Evolutionary conservation across 1,140 invertebrate species (phyloP).

Genomic region (Amyelois transitella): DNA sequence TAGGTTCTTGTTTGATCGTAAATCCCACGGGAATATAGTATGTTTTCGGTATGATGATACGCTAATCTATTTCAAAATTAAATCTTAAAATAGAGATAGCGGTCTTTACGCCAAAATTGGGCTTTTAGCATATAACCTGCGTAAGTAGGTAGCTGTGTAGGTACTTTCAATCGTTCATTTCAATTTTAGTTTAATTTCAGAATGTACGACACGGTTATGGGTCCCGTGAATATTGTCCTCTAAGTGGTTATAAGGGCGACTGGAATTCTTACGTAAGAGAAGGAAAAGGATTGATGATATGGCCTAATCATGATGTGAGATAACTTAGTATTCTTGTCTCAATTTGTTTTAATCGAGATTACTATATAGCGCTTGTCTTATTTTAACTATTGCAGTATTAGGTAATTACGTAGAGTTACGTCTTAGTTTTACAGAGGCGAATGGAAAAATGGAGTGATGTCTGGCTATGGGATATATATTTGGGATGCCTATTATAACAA

Average conservation of each 20-base stretch:
- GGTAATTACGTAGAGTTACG: not conserved
- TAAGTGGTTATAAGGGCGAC: slow-evolving; percentile 73
- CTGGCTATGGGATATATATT: slow-evolving; percentile 74
- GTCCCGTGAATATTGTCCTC: slow-evolving; percentile 60
- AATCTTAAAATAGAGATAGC: too few relatives aligned
- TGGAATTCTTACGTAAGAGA: slow-evolving; percentile 69
- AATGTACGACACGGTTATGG: slow-evolving; percentile 71
- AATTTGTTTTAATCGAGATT: too few relatives aligned
- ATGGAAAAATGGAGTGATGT: slow-evolving; percentile 74
- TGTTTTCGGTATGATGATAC: too few relatives aligned
- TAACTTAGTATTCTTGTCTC: too few relatives aligned
- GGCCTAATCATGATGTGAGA: slow-evolving; percentile 74
- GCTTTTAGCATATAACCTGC: too few relatives aligned
- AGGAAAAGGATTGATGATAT: slow-evolving; percentile 75
- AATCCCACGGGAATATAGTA: too few relatives aligned
- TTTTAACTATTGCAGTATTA: not conserved
- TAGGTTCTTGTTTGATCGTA: too few relatives aligned
- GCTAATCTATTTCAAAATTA: too few relatives aligned
- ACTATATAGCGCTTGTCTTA: too few relatives aligned
- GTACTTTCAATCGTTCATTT: not conserved
- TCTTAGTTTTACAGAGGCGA: slow-evolving; percentile 72
- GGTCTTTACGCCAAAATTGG: too few relatives aligned
- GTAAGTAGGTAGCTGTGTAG: too few relatives aligned
- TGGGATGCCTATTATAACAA: slow-evolving; percentile 74
- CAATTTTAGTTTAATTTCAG: slow-evolving; percentile 16